Evolutionary conservation across 2,888 invertebrate genomes (phyloP), one percentile per base, ranked within the genome.

Genomic region (Tridacna gigas): DNA sequence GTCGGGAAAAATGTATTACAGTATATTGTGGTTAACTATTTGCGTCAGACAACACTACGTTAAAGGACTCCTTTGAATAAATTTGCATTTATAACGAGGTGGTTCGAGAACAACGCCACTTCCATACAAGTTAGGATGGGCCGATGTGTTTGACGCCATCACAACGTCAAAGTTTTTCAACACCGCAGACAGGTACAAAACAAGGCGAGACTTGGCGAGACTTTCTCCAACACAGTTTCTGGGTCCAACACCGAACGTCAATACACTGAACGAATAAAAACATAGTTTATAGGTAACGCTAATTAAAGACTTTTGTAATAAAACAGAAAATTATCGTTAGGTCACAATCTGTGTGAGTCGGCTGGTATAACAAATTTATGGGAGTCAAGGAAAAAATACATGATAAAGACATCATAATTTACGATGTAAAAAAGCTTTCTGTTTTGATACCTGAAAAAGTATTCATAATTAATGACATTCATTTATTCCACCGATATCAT

Each of bases 41-140:
- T 37, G 2, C 37, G 7, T 37, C 7, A 4, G 37, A 37, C 2
- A 37, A 37, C 37, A 4, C 7, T 37, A 37, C 37, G 37, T 4
- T 2, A 37, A 37, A 37, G 37, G 7, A 37, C 3, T 37, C 7
- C 37, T 37, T 37, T 37, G 37, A 37, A 37, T 61, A 74, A 74
- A 74, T n/a, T 13, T 60, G 37, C 74, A 74, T n/a, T 25, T 26
- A 20, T 28, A 74, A n/a, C 12, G 5, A 1, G 74, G 74, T 7
- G 74, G 60, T 22, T 74, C 61, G 25, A 74, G 28, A 28, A 74
- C 60, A 18, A 74, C 22, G 2, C 74, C 61, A 9, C 74, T 60
- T 13, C 25, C 25, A 61, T 28, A 74, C 37, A 45, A 13, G 9
- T 60, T 3, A 9, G 74, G 74, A 61, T 74, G 18, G 60, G 60